Evolutionary conservation across 2,797 vertebrate genomes (phyloP).

Genomic region (Etheostoma nigrum): DNA sequence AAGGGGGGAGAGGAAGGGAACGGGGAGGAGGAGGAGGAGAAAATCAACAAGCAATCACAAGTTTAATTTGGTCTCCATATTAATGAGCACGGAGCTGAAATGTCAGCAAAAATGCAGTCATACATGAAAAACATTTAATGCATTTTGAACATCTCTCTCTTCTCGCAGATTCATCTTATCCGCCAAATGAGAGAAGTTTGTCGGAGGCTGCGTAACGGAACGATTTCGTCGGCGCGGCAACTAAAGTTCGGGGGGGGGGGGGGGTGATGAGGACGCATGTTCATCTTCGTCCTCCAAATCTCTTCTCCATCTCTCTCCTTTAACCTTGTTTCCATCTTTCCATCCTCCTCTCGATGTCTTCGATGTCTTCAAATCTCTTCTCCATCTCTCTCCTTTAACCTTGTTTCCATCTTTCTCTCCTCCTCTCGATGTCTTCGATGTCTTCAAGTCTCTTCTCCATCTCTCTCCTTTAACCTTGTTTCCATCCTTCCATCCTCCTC

Average conservation of each 20-base stretch:
- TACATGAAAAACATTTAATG: conserved; percentile 88
- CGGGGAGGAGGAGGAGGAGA: conserved; percentile 32
- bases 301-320: not conserved
- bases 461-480: no score
- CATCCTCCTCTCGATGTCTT: not conserved
- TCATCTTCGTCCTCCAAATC: conserved; percentile 14
- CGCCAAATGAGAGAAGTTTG: conserved; percentile 76
- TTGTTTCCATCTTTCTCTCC: no score
- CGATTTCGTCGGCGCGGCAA: conserved; percentile 42
- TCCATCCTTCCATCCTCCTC: no score
- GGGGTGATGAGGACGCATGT: conserved; percentile 35
- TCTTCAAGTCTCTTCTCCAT: no score
- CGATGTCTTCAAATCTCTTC: not conserved
- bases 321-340: no score
- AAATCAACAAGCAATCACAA: conserved; percentile 86
- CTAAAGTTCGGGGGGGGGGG: conserved; percentile 31
- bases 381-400: no score
- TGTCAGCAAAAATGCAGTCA: conserved; percentile 88
- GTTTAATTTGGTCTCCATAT: conserved; percentile 87
- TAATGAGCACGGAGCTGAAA: conserved; percentile 86
- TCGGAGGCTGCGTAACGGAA: conserved; percentile 49
- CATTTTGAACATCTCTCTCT: conserved; percentile 73
- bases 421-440: no score
- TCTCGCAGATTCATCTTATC: conserved; percentile 80
- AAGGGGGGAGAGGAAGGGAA: conserved; percentile 5